Base-by-base conservation (phyloP, 2,113 vertebrate species). In the Coregonus clupeaformis region DNA sequence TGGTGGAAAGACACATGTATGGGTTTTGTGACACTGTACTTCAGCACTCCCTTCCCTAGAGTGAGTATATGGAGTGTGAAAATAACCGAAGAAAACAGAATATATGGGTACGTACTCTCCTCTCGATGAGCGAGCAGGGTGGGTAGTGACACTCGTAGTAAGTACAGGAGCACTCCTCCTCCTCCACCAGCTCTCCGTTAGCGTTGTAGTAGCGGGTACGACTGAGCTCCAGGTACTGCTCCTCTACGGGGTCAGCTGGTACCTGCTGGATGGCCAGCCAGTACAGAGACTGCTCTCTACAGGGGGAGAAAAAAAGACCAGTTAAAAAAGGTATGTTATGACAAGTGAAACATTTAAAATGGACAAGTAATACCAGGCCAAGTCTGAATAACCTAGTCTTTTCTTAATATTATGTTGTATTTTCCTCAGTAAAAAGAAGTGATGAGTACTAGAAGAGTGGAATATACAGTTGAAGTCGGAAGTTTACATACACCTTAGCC, bases 101-200 rank as follows among this genome's bases (percentile, higher is more conserved):
- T 52, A 42, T 42, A 52, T 18, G 49, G 49, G 32, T 62, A 90
- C 94, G 2, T 84, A 99, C 97, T 95, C 98, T 96, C 85, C 96
- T 97, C 85, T 99, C 98, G 9, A 99, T 98, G 90, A 96, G 93
- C 30, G 97, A 97, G 91, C 98, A 99, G 0, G 98, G 98, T 0
- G 98, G 98, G 88, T 99, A 99, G 82, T 97, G 97, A 92, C 98
- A 99, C 94, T 99, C 98, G 0, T 99, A 99, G 42, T 99, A 99
- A 9, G 97, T 97, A 86, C 97, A 98, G 2, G 97, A 97, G 77
- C 95, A 98, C 87, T 99, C 98, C 27, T 99, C 97, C 83, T 99
- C 97, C 87, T 97, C 96, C 77, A 99, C 97, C 70, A 98, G 95
- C 14, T 99, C 98, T 74, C 98, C 98, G 0, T 99, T 98, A 81